Evolutionary conservation across 2,888 invertebrate species (phyloP).

Genomic region (Stenolophus ochropezus): DNA sequence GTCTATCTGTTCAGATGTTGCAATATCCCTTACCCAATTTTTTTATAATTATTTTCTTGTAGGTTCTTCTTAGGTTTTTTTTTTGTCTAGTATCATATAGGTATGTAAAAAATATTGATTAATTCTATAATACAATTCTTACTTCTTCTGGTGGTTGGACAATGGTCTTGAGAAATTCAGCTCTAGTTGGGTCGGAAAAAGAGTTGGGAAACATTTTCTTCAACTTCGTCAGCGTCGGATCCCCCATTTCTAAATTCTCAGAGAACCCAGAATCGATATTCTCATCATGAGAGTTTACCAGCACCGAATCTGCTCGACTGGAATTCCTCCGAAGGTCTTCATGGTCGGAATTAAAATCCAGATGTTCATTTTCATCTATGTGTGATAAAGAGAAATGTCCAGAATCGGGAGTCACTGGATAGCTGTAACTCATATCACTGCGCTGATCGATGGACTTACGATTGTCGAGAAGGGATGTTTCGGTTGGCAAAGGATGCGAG

Average conservation of each 20-base stretch:
- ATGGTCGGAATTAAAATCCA: background rate
- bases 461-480: too few species aligned
- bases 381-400: constrained; percentile 45
- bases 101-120: too few species aligned
- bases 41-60: too few species aligned
- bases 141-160: constrained; percentile 1
- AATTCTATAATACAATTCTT: background rate
- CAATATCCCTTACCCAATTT: too few species aligned
- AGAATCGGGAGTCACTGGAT: constrained; percentile 47
- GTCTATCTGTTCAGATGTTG: too few species aligned
- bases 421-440: constrained; percentile 46
- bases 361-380: constrained; percentile 31
- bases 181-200: constrained; percentile 39
- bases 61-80: too few species aligned
- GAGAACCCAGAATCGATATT: background rate
- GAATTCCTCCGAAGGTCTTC: background rate
- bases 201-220: constrained; percentile 35
- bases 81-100: too few species aligned
- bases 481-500: too few species aligned
- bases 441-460: constrained; percentile 48
- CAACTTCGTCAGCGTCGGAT: constrained; percentile 28
- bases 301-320: constrained; percentile 11
- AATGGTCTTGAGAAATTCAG: constrained; percentile 10
- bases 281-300: background rate
- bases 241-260: background rate